Evolutionary conservation across 2,797 vertebrate species (phyloP).

Genomic region (Stomatorhinus walkeri): DNA sequence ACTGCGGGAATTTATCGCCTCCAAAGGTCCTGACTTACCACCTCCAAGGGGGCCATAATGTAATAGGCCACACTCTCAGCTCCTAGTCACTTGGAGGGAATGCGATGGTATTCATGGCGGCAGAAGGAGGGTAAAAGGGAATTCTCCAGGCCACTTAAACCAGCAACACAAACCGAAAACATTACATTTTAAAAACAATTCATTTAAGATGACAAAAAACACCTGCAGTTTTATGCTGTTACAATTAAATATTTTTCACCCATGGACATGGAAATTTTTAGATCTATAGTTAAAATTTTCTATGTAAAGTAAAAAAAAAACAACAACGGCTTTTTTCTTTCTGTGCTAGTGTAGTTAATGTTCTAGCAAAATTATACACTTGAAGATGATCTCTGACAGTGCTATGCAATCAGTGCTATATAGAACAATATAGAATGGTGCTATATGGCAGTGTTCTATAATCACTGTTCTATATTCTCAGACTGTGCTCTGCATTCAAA

Average conservation of each 20-base stretch:
- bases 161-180: not conserved
- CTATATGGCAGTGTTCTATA: not conserved
- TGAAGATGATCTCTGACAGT: not conserved
- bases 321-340: not conserved
- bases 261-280: not conserved
- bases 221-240: not conserved
- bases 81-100: not conserved
- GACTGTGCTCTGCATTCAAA: not conserved
- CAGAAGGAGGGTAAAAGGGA: not conserved
- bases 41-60: slow-evolving; percentile 3
- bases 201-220: not conserved
- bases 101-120: not conserved
- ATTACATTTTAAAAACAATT: not conserved
- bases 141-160: not conserved
- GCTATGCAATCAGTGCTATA: not conserved
- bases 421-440: not conserved
- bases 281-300: not conserved
- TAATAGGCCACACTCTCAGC: not conserved
- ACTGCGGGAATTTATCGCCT: slow-evolving; percentile 6
- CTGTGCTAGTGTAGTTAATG: not conserved
- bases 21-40: not conserved
- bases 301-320: not conserved
- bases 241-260: not conserved
- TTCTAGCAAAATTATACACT: not conserved
- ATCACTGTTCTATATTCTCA: not conserved